phyloP scores from a whole-genome alignment of 2,888 invertebrate species.

The Lomographa bimaculata region DNA sequence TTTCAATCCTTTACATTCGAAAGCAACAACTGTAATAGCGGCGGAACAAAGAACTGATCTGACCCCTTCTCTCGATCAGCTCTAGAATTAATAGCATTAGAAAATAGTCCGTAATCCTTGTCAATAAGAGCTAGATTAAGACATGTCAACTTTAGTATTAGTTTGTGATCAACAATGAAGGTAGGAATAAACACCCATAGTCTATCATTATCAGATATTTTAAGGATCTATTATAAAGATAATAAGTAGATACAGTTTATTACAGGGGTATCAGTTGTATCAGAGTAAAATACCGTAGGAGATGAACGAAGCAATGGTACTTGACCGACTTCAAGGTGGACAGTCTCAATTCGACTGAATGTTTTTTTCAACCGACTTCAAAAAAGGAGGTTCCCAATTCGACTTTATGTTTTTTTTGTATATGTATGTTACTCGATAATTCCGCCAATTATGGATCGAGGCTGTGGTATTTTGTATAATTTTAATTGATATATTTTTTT shows the following conservation, averaged over 20 bases:
- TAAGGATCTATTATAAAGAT: slow-evolving; percentile 47
- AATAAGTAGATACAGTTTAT: slow-evolving; percentile 45
- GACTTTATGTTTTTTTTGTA: too few relatives aligned
- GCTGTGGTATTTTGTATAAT: too few relatives aligned
- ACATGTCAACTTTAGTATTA: neutral
- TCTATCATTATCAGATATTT: slow-evolving; percentile 49
- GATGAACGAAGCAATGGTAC: too few relatives aligned
- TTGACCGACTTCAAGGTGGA: too few relatives aligned
- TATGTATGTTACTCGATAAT: too few relatives aligned
- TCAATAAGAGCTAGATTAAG: slow-evolving; percentile 13
- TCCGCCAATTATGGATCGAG: too few relatives aligned
- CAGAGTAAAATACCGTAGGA: slow-evolving; percentile 6
- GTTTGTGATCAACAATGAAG: slow-evolving; percentile 27
- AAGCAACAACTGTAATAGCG: slow-evolving; percentile 46
- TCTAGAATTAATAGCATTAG: slow-evolving; percentile 1
- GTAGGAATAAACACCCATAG: slow-evolving; percentile 39
- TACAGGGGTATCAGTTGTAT: slow-evolving; percentile 24
- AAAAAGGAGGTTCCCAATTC: too few relatives aligned
- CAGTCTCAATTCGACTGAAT: too few relatives aligned
- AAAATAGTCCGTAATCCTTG: slow-evolving; percentile 10
- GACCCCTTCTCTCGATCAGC: slow-evolving; percentile 2
- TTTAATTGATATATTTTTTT: too few relatives aligned
- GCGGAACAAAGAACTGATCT: slow-evolving; percentile 41
- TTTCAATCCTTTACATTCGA: slow-evolving; percentile 39
- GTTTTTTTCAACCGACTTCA: too few relatives aligned